These are phyloP conservation scores for Stomatorhinus walkeri DNA, from an alignment of 2,797 vertebrate genomes.

Conservation along the genomic window DNA sequence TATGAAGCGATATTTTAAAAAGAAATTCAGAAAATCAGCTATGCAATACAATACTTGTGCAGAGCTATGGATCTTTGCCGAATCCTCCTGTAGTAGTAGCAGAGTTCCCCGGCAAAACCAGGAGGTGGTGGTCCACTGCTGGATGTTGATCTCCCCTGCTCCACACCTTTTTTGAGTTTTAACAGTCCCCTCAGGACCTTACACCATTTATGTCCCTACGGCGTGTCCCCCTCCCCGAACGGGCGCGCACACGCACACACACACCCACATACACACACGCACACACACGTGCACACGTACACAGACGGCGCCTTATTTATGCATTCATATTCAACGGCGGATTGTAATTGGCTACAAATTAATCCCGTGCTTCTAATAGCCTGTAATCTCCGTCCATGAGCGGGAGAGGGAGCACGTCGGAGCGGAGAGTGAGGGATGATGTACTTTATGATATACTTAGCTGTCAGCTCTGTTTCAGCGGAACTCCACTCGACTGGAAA, in stretches of 20 bases:
- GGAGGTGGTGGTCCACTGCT: conserved; percentile 42
- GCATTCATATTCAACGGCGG: conserved; percentile 65
- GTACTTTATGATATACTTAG: conserved; percentile 56
- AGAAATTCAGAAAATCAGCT: not conserved
- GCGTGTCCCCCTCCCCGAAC: conserved; percentile 21
- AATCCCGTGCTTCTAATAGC: conserved; percentile 74
- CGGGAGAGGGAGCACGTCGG: conserved; percentile 42
- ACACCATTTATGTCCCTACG: conserved; percentile 36
- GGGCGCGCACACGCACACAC: not conserved
- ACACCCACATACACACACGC: not conserved
- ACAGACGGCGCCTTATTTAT: conserved; percentile 59
- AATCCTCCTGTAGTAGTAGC: conserved; percentile 37
- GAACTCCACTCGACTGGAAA: conserved; percentile 66
- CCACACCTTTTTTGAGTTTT: conserved; percentile 50
- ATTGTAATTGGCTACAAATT: conserved; percentile 83
- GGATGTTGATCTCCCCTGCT: conserved; percentile 42
- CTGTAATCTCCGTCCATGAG: conserved; percentile 63
- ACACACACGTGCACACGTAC: not conserved
- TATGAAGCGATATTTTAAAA: not conserved
- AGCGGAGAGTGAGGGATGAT: conserved; percentile 42
- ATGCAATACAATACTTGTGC: conserved; percentile 13
- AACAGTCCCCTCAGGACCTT: conserved; percentile 46
- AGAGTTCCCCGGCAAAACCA: conserved; percentile 40
- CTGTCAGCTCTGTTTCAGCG: conserved; percentile 59
- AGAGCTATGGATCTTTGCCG: not conserved